Evolutionary conservation across 2,888 invertebrate genomes (phyloP).

Genomic region (Lysandra bellargus): DNA sequence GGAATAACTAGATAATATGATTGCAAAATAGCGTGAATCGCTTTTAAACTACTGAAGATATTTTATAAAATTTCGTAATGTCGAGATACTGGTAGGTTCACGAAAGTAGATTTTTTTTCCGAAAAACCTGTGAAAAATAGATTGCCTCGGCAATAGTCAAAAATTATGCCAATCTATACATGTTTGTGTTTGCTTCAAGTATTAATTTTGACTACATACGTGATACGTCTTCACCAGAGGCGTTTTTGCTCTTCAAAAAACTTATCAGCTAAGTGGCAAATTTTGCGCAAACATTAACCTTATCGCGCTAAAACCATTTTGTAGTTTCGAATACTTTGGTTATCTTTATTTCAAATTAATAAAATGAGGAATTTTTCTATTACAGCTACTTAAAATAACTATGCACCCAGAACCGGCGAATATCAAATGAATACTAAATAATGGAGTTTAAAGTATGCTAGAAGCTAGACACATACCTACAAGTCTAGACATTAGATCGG

Average conservation of each 20-base stretch:
- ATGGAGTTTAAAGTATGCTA: not conserved
- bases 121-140: no score
- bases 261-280: slow-evolving; percentile 11
- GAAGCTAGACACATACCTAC: not conserved
- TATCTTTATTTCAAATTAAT: slow-evolving; percentile 12
- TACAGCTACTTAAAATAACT: not conserved
- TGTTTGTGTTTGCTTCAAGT: not conserved
- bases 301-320: slow-evolving; percentile 4
- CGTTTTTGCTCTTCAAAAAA: not conserved
- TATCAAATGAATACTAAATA: not conserved
- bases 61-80: no score
- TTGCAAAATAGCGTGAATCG: no score
- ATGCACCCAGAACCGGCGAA: not conserved
- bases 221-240: not conserved
- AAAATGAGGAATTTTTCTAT: slow-evolving; percentile 3
- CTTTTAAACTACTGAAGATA: no score
- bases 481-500: no score
- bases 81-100: no score
- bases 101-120: no score
- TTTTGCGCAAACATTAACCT: slow-evolving; percentile 15
- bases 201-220: not conserved
- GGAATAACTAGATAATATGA: no score
- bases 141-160: no score
- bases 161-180: no score
- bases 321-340: slow-evolving; percentile 7